Base-by-base conservation (phyloP, 2,113 vertebrate genomes). In the Chaenogobius annularis region DNA sequence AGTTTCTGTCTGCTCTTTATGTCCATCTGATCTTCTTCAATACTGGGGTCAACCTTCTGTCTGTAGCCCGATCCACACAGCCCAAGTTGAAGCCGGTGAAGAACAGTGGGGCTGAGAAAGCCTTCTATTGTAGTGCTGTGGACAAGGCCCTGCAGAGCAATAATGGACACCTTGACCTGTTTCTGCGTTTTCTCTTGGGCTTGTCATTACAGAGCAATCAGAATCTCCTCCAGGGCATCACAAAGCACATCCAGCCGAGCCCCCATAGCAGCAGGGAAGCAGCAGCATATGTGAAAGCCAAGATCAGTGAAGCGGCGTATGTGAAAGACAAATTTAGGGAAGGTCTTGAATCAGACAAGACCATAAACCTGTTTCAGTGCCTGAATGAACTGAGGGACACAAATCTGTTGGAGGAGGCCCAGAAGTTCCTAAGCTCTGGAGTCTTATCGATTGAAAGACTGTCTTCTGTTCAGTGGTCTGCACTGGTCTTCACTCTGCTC, bases 1-100 rank as follows among this genome's bases (percentile, higher is more conserved):
- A 85, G 77, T 85, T 85, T 77, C 61, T 85, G 68, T 79, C 83
- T 80, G 79, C 83, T 79, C 79, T 85, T 74, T 55, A 85, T 37
- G 83, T 82, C 48, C 79, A 85, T 74, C 65, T 58, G 70, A 77
- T 59, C 0, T 85, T 85, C 69, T 64, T 50, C 48, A 79, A 67
- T n/a, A 72, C 74, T 74, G 77, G 66, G 2, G 7, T 76, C 70
- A 84, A 76, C 2, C 73, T 73, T 46, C 17, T 84, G 70, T 22
- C 59, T 65, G 55, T 65, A 4, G 19, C 65, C 8, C 22, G 58
- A 47, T 2, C 55, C 61, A 5, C 26, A 35, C 19, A 31, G 13
- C 26, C 2, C 58, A 61, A 26, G 26, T 14, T 35, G 8, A 61
- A 19, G 58, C 58, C 58, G 35, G 14, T 61, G 5, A 35, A 63